A percentile compares a stretch with the other conserved stretches of the same genome.
Evolutionary conservation across 2,888 invertebrate species (phyloP).

Genomic region (Macrosoma leucophasiata): DNA sequence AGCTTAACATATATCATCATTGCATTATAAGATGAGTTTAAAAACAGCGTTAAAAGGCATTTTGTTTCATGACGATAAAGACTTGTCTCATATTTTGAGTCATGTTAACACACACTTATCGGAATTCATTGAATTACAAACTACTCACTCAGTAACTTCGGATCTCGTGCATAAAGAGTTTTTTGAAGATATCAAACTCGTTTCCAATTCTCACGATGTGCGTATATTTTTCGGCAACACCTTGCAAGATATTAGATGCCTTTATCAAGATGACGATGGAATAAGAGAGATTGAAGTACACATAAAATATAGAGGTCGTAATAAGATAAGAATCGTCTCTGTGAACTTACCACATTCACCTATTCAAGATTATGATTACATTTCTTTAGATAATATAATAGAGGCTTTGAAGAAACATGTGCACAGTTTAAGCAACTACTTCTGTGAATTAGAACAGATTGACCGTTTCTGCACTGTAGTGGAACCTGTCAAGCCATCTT

Average conservation of each 20-base stretch:
- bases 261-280: conserved; percentile 36
- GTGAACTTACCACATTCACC: conserved; percentile 43
- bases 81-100: no score
- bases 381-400: conserved; percentile 39
- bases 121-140: no score
- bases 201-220: conserved; percentile 26
- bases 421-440: conserved; percentile 41
- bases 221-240: conserved; percentile 49
- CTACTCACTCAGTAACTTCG: conserved; percentile 24
- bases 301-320: conserved; percentile 38
- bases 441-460: conserved; percentile 50
- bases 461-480: conserved; percentile 47
- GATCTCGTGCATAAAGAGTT: conserved; percentile 42
- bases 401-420: conserved; percentile 35
- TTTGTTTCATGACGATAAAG: no score
- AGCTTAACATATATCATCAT: no score
- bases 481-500: conserved; percentile 51
- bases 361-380: conserved; percentile 42
- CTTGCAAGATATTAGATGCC: conserved; percentile 47
- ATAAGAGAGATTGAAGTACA: conserved; percentile 45
- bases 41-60: no score
- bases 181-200: conserved; percentile 41
- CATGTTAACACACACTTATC: no score
- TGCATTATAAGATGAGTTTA: no score
- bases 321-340: conserved; percentile 36